These are phyloP conservation scores for Mallateleia sp. DNA, from an alignment of 2,888 invertebrate species.

Conservation along the genomic window DNA sequence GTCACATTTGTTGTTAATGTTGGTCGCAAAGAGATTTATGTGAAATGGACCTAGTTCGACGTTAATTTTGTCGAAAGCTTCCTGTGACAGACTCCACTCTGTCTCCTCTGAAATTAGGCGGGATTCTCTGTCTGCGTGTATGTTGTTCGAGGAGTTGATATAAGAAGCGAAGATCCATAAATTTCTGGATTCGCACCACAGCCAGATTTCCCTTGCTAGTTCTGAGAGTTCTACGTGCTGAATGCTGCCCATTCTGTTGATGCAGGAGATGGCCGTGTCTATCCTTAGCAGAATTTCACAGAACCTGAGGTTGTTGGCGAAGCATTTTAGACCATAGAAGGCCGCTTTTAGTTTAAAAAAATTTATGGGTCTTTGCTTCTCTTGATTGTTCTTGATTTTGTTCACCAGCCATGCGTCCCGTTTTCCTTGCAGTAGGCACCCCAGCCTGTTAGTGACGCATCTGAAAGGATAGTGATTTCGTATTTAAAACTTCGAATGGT, in stretches of 20 bases:
- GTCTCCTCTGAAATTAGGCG: constrained; percentile 26
- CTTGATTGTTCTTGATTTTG: not conserved
- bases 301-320: constrained; percentile 29
- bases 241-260: constrained; percentile 13
- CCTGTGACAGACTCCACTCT: constrained; percentile 29
- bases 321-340: constrained; percentile 37
- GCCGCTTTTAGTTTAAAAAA: constrained; percentile 15
- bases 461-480: constrained; percentile 38
- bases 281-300: constrained; percentile 33
- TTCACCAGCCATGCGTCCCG: constrained; percentile 70
- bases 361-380: constrained; percentile 71
- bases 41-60: constrained; percentile 29
- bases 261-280: constrained; percentile 32
- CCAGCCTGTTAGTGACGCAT: constrained; percentile 77
- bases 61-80: not conserved
- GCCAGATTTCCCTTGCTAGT: constrained; percentile 43
- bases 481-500: not conserved
- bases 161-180: constrained; percentile 43
- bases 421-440: constrained; percentile 52
- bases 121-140: constrained; percentile 42
- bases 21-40: constrained; percentile 1
- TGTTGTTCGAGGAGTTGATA: constrained; percentile 39
- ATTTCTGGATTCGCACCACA: constrained; percentile 46
- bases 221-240: constrained; percentile 2
- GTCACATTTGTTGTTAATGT: constrained; percentile 71